Base-by-base conservation (phyloP, 1,140 invertebrate genomes). In the Anastatus disparis region DNA sequence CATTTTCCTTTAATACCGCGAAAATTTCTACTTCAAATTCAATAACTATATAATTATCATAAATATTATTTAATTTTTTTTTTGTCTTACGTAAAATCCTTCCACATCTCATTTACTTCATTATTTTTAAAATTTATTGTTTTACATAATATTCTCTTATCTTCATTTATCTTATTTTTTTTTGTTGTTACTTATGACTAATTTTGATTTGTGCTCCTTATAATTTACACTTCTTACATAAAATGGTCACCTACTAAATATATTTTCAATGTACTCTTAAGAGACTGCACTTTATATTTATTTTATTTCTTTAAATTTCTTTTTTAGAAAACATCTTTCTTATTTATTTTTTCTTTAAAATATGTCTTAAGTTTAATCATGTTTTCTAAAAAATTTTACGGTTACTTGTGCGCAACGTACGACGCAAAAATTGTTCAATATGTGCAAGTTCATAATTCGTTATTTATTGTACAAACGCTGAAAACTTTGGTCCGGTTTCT, bases 131-230 rank as follows among this genome's bases (percentile, higher is more conserved):
- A 52, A 46, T 38, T 68, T n/a, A n/a, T 61, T 42, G 15, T 69
- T 40, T 61, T 56, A 55, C 8, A 66, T 64, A 55, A 65, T 55
- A 29, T 58, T n/a, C n/a, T n/a, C n/a, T n/a, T n/a, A n/a, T n/a
- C n/a, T n/a, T n/a, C n/a, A n/a, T n/a, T n/a, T n/a, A n/a, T n/a
- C n/a, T n/a, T n/a, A n/a, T n/a, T 31, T 56, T 7, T 20, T 20
- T 53, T 9, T 50, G n/a, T 24, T 50, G 7, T 58, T 38, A 31
- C 58, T 52, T 70, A 26, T 63, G 0, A 20, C 59, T 64, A 70
- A 56, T 70, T 70, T 70, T 70, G 68, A 70, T 70, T 70, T 70
- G 68, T 70, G 68, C 68, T 64, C 46, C 68, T 70, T 70, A 70
- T 20, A 64, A 63, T 63, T 40, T 70, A 70, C 52, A 64, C 13